These are phyloP conservation scores for Drosophila vallismaia DNA, from an alignment of 2,888 invertebrate genomes.

Conservation along the genomic window DNA sequence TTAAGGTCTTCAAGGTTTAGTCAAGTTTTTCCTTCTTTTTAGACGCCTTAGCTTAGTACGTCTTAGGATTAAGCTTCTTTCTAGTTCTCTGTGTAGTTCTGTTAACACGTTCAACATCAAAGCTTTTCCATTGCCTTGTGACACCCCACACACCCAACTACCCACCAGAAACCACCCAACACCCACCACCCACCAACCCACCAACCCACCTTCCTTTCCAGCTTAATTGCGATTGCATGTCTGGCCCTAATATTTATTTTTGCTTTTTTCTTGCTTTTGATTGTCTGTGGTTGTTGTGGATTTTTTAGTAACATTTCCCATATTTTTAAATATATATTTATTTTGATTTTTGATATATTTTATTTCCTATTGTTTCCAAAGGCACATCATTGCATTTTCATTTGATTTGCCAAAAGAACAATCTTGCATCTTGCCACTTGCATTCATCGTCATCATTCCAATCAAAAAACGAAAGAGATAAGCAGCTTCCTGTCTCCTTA, in stretches of 20 bases:
- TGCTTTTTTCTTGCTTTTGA: constrained; percentile 47
- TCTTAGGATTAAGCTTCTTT: neutral
- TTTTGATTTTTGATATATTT: no score
- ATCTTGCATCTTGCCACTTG: constrained; percentile 14
- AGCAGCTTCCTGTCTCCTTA: neutral
- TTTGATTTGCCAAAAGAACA: constrained; percentile 12
- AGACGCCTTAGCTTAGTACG: neutral
- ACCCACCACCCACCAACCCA: no score
- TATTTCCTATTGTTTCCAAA: neutral
- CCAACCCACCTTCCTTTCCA: neutral
- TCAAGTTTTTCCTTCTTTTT: neutral
- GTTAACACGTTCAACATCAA: constrained; percentile 29
- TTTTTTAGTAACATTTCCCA: constrained; percentile 20
- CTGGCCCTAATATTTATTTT: constrained; percentile 55
- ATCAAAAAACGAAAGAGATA: constrained; percentile 4
- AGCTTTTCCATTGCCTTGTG: constrained; percentile 9
- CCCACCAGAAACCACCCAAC: neutral
- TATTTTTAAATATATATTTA: constrained; percentile 1
- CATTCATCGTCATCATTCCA: constrained; percentile 22
- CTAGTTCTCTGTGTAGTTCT: constrained; percentile 29
- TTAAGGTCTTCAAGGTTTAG: neutral
- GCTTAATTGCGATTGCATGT: constrained; percentile 66
- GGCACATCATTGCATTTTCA: constrained; percentile 32
- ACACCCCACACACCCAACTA: neutral
- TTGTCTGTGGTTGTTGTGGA: constrained; percentile 39